phyloP scores from a whole-genome alignment of 1,140 invertebrate species.

The Drosophila pseudoananassae region DNA sequence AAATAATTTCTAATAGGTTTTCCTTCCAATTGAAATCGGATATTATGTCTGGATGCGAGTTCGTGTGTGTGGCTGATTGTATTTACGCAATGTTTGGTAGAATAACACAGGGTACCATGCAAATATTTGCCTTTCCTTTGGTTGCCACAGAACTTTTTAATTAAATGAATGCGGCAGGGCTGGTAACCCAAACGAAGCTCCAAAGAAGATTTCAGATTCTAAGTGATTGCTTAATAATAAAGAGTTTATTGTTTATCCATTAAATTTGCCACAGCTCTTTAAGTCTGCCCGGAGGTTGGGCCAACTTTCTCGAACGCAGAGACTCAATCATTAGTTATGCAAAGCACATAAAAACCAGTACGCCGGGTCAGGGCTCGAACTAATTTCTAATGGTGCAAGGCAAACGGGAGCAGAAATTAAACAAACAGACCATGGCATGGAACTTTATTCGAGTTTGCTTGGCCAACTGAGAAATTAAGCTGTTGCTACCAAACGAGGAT shows the following conservation, averaged over 20 bases:
- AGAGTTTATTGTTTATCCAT: constrained; percentile 40
- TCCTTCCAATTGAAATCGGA: constrained; percentile 71
- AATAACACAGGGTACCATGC: constrained; percentile 41
- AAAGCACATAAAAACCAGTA: constrained; percentile 39
- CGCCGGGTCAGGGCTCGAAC: constrained; percentile 11
- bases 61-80: constrained; percentile 32
- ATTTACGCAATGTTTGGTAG: constrained; percentile 51
- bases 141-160: constrained; percentile 58
- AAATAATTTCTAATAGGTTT: constrained; percentile 81
- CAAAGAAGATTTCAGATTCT: neutral
- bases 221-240: constrained; percentile 44
- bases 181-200: neutral
- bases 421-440: constrained; percentile 23
- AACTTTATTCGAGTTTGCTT: constrained; percentile 40
- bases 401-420: constrained; percentile 29
- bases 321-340: constrained; percentile 55
- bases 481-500: constrained; percentile 36
- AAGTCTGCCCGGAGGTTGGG: constrained; percentile 13
- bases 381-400: constrained; percentile 36
- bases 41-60: constrained; percentile 51
- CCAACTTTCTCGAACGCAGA: neutral
- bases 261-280: constrained; percentile 20
- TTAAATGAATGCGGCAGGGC: constrained; percentile 43
- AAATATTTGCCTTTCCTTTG: constrained; percentile 46
- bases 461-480: constrained; percentile 53